Conservation (phyloP, 2,113 vertebrate genomes). For the Rhinoptilus africanus region DNA sequence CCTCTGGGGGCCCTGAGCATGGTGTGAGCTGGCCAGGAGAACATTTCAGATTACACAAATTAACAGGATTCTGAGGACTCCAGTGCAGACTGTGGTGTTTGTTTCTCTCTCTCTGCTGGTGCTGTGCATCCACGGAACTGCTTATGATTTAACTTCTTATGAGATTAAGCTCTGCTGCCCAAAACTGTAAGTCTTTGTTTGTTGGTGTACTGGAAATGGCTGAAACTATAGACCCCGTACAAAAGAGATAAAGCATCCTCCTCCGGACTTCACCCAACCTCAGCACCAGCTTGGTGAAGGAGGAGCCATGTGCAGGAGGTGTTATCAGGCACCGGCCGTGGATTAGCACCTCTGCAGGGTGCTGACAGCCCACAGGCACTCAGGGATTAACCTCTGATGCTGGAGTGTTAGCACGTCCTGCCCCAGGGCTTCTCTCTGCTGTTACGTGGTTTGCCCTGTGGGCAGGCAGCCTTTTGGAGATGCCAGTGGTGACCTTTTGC, state of each 20-base stretch:
- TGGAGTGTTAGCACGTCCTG: not conserved
- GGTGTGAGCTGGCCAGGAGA: not conserved
- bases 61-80: not conserved
- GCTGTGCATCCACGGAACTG: not conserved
- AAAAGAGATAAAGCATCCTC: not conserved
- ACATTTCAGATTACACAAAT: not conserved
- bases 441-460: not conserved
- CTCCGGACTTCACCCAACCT: not conserved
- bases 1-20: not conserved
- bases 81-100: not conserved
- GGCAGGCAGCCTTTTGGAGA: not conserved
- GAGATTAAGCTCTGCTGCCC: not conserved
- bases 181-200: not conserved
- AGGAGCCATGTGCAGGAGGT: not conserved
- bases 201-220: not conserved
- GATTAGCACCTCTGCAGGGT: slow-evolving; percentile 14
- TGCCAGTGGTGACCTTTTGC: not conserved
- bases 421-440: not conserved
- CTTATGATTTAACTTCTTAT: not conserved
- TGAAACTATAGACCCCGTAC: not conserved
- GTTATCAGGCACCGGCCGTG: not conserved
- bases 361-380: not conserved
- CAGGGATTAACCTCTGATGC: not conserved
- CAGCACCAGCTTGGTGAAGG: not conserved
- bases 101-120: not conserved